Evolutionary conservation across 2,797 vertebrate species (phyloP).

Genomic region (Hydrophis major): DNA sequence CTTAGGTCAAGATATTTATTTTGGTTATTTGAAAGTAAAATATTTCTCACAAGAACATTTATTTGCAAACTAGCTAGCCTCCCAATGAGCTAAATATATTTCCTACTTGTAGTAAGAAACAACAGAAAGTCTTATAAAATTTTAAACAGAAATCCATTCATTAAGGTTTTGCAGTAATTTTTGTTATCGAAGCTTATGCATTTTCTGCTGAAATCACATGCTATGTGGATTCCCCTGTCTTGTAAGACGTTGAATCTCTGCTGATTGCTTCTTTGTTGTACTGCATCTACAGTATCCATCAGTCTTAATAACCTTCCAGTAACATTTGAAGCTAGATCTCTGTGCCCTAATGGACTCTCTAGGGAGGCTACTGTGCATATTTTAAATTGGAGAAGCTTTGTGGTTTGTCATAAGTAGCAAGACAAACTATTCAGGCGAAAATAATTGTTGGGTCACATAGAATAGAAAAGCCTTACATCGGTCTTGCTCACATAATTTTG

Average conservation of each 20-base stretch:
- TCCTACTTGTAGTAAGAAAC: not conserved
- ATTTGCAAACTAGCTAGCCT: not conserved
- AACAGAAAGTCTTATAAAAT: not conserved
- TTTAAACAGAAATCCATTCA: not conserved
- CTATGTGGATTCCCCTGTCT: not conserved
- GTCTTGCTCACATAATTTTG: not conserved
- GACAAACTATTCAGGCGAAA: not conserved
- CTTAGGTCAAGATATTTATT: not conserved
- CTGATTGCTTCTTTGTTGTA: conserved; percentile 3
- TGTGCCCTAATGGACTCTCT: not conserved
- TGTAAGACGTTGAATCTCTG: not conserved
- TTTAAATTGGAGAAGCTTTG: not conserved
- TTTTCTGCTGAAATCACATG: not conserved
- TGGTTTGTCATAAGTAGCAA: not conserved
- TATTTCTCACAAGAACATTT: not conserved
- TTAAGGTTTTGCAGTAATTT: not conserved
- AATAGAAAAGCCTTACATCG: not conserved
- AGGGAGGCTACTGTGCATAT: not conserved
- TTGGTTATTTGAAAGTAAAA: not conserved
- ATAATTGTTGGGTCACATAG: not conserved
- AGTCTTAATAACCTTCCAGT: conserved; percentile 8
- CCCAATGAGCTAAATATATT: not conserved
- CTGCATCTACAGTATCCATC: not conserved
- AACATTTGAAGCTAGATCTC: conserved; percentile 1
- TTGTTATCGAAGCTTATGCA: not conserved